Evolutionary conservation across 37 sponge, comb jelly and placozoan species (phyloP).

Genomic region (Amphimedon queenslandica): DNA sequence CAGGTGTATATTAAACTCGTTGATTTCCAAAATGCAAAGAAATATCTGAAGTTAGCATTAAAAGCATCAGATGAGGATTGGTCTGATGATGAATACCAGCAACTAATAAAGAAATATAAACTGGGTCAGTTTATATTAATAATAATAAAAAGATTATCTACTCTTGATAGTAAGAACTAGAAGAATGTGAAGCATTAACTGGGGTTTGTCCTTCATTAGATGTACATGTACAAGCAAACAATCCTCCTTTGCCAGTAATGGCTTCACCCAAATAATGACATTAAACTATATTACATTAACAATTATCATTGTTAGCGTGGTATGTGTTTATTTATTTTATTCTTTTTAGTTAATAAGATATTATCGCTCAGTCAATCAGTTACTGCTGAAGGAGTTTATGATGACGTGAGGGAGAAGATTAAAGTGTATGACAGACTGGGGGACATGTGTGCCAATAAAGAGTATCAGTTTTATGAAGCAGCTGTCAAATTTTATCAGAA

Average conservation of each 20-base stretch:
- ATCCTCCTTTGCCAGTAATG: no score
- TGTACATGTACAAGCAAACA: no score
- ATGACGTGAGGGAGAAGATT: constrained; percentile 11
- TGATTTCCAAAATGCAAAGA: neutral
- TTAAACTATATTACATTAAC: neutral
- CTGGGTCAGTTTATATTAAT: no score
- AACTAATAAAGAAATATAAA: no score
- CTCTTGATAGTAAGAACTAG: no score
- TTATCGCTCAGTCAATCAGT: no score
- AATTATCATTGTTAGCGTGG: neutral
- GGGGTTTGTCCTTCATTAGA: no score
- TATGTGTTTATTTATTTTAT: neutral
- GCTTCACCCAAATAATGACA: neutral
- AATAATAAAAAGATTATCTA: no score
- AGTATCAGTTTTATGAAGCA: constrained; percentile 29
- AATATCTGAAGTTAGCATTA: neutral
- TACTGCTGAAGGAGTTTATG: neutral
- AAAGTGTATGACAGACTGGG: constrained; percentile 75
- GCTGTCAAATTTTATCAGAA: constrained; percentile 54
- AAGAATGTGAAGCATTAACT: no score
- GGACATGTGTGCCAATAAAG: constrained; percentile 59
- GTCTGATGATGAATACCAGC: no score
- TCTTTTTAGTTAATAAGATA: constrained; percentile 53
- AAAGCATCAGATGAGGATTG: no score
- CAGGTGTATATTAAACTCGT: neutral